These are phyloP conservation scores for Drosophila demipolita DNA, from an alignment of 2,888 invertebrate genomes.

Conservation along the genomic window DNA sequence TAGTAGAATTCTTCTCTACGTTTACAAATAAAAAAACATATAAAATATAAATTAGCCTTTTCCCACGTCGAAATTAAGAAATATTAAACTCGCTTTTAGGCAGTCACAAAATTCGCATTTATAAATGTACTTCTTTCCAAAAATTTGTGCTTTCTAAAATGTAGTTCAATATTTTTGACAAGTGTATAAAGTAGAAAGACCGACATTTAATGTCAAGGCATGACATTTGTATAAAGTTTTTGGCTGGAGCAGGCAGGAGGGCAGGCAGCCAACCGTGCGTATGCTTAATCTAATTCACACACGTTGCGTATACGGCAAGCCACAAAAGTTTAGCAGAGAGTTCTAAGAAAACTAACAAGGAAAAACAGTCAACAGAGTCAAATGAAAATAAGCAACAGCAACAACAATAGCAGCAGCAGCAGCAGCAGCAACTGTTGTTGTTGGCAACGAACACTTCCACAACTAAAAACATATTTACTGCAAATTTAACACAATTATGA, in stretches of 20 bases:
- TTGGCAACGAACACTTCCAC: conserved; percentile 10
- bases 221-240: conserved; percentile 51
- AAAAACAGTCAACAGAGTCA: conserved; percentile 12
- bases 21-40: no score
- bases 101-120: background rate
- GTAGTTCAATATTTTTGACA: background rate
- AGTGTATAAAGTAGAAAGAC: conserved; percentile 2
- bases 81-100: background rate
- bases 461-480: conserved; percentile 64
- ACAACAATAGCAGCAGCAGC: conserved; percentile 31
- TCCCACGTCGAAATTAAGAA: no score
- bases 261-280: conserved; percentile 60
- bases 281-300: conserved; percentile 73
- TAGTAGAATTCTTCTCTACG: no score
- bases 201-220: conserved; percentile 39
- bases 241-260: conserved; percentile 35
- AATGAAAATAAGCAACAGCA: conserved; percentile 29
- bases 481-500: conserved; percentile 75
- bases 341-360: conserved; percentile 41
- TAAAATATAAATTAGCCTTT: no score
- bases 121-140: background rate
- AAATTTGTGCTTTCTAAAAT: background rate
- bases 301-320: conserved; percentile 68
- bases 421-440: conserved; percentile 26
- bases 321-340: conserved; percentile 68